Evolutionary conservation across 2,113 vertebrate species (phyloP), one percentile per base, ranked within the genome.

Genomic region (Megalops atlanticus): DNA sequence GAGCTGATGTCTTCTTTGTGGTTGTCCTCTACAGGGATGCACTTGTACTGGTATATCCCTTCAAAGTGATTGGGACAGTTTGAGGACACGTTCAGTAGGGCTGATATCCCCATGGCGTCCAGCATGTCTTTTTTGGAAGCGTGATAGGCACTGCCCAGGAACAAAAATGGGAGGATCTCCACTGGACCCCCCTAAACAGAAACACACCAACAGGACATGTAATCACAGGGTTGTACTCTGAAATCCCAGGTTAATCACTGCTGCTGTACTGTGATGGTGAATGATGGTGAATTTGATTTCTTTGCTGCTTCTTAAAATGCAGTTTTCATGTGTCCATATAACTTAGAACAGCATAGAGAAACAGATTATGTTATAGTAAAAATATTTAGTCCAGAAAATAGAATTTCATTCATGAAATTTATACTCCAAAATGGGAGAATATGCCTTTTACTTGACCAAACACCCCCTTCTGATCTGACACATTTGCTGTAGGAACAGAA

Each of bases 11-110:
- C 98, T 0, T 97, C 98, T 86, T 98, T 99, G 86, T 99, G 97
- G 93, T 96, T 99, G 93, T 99, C 98, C 87, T 99, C 97, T 85
- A 99, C 98, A 0, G 98, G 98, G 83, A 99, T 99, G 41, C 96
- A 97, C 81, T 99, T 99, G 86, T 99, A 99, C 85, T 95, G 96
- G 92, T 98, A 99, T 71, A 94, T 90, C 39, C 95, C 97, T 87
- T 99, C 98, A 0, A 99, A 99, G 88, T 99, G 98, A 91, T 99
- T 99, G 40, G 98, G 98, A 82, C 97, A 99, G 90, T 98, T 97
- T 0, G 98, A 96, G 0, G 98, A 99, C 84, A 99, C 98, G 0
- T 99, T 99, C 87, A 99, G 95, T 77, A 99, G 80, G 72, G 97
- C 98, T 0, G 98, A 98, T 92, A 99, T 99, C 0, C 98, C 98